These are phyloP conservation scores for Orthonevra nobilis DNA, from an alignment of 2,888 invertebrate genomes.

Conservation along the genomic window DNA sequence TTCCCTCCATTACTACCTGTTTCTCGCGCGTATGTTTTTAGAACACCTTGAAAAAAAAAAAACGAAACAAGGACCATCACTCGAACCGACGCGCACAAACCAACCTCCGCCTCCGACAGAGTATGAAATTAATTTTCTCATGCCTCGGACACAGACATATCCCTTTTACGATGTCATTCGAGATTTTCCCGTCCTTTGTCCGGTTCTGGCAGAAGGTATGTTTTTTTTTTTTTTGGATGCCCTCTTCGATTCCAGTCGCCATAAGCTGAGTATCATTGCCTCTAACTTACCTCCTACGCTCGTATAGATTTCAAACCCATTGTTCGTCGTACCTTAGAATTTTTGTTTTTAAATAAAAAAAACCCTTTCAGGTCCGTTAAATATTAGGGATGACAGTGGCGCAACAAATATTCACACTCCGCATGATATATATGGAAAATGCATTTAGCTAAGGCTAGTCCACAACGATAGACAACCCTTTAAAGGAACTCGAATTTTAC, in stretches of 20 bases:
- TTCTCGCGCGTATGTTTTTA: slow-evolving; percentile 43
- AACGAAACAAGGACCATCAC: slow-evolving; percentile 34
- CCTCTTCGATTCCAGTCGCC: too few relatives aligned
- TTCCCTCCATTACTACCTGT: slow-evolving; percentile 36
- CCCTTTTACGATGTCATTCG: slow-evolving; percentile 68
- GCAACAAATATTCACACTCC: slow-evolving; percentile 17
- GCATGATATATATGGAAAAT: not conserved
- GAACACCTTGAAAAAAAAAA: slow-evolving; percentile 49
- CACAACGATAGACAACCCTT: too few relatives aligned
- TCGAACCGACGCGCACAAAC: slow-evolving; percentile 41
- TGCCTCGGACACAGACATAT: slow-evolving; percentile 51
- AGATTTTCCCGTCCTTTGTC: slow-evolving; percentile 59
- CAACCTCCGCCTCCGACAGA: slow-evolving; percentile 58
- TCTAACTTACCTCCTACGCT: not conserved
- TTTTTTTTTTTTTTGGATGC: slow-evolving; percentile 13
- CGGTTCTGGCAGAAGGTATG: slow-evolving; percentile 17
- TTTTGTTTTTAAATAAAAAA: too few relatives aligned
- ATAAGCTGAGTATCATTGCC: too few relatives aligned
- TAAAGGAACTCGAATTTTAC: not conserved
- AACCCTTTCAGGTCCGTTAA: slow-evolving; percentile 1
- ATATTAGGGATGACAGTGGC: slow-evolving; percentile 28
- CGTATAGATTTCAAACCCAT: slow-evolving; percentile 1
- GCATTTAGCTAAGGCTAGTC: slow-evolving; percentile 18
- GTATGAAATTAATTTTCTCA: slow-evolving; percentile 70
- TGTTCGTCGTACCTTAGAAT: slow-evolving; percentile 6